Evolutionary conservation across 2,888 invertebrate genomes (phyloP).

Genomic region (Tiliacea aurago): DNA sequence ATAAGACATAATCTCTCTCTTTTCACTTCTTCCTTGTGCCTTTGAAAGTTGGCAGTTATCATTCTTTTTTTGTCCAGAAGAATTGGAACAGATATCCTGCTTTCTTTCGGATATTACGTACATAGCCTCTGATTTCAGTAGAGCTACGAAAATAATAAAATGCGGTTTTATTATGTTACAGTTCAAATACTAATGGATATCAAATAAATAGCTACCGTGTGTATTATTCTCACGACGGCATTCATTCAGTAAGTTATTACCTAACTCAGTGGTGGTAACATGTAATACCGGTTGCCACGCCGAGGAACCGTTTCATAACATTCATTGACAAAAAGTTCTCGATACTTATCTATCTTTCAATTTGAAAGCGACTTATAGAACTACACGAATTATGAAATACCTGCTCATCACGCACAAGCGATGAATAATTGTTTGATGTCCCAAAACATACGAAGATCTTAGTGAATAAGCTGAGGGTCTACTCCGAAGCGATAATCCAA

Average conservation of each 20-base stretch:
- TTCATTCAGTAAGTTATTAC: conserved; percentile 75
- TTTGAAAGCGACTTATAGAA: conserved; percentile 49
- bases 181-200: conserved; percentile 31
- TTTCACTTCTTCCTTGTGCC: neutral
- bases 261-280: conserved; percentile 68
- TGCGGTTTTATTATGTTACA: conserved; percentile 1
- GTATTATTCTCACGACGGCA: conserved; percentile 70
- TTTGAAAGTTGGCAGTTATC: neutral
- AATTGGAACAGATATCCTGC: neutral
- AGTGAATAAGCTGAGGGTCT: neutral
- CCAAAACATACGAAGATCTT: neutral
- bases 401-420: conserved; percentile 12
- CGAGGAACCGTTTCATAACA: conserved; percentile 71
- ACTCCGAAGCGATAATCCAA: no score
- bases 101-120: neutral
- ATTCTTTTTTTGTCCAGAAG: neutral
- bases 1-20: no score
- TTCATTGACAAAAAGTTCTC: conserved; percentile 75
- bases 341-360: conserved; percentile 53
- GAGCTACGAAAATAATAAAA: conserved; percentile 28
- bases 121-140: neutral
- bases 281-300: conserved; percentile 72
- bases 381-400: conserved; percentile 43
- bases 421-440: neutral
- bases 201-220: conserved; percentile 35